These are phyloP conservation scores for Formica exsecta DNA, from an alignment of 1,140 invertebrate genomes.

Conservation along the genomic window DNA sequence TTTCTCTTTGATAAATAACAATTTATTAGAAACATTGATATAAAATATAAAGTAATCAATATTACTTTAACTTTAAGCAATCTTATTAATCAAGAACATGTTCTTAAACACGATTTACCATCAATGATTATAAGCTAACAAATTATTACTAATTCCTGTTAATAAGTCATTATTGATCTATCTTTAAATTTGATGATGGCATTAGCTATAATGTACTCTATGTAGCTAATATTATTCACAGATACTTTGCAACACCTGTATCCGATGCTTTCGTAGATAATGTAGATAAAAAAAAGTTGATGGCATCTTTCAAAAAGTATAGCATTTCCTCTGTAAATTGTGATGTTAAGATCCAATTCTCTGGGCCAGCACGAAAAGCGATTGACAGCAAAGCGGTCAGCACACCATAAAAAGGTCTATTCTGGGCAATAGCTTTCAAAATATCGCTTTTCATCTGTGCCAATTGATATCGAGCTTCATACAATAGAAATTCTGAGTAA, in stretches of 20 bases:
- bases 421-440: constrained; percentile 80
- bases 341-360: constrained; percentile 57
- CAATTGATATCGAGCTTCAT: constrained; percentile 79
- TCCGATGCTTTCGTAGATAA: constrained; percentile 79
- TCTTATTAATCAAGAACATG: background rate
- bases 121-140: constrained; percentile 48
- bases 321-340: constrained; percentile 76
- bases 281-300: constrained; percentile 81
- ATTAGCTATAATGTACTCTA: background rate
- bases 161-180: background rate
- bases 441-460: constrained; percentile 81
- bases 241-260: constrained; percentile 68
- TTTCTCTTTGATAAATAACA: background rate
- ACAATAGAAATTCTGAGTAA: constrained; percentile 74
- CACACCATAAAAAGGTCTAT: constrained; percentile 82
- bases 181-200: background rate
- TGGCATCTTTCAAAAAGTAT: constrained; percentile 80
- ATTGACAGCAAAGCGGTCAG: constrained; percentile 79
- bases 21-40: background rate
- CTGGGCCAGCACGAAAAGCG: constrained; percentile 67
- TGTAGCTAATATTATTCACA: constrained; percentile 1
- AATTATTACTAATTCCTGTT: constrained; percentile 4
- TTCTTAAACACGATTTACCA: background rate
- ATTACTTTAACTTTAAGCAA: background rate
- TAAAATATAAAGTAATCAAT: background rate